Conservation (phyloP, 2,888 invertebrate genomes). For the Lypha dubia region DNA sequence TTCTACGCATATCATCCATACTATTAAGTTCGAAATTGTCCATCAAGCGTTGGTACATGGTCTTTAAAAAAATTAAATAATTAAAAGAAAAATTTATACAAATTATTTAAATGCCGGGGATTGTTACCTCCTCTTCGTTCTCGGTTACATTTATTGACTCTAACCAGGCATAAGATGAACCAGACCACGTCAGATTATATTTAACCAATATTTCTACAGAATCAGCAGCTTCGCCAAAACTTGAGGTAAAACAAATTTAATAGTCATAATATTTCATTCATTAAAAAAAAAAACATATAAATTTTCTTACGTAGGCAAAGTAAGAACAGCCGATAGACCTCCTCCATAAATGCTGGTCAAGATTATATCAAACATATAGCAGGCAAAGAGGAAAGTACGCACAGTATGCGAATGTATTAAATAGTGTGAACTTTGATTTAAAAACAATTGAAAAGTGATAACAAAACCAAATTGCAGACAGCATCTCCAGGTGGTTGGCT, state of each 20-base stretch:
- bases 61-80: background rate
- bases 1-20: conserved; percentile 75
- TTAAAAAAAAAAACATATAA: background rate
- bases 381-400: conserved; percentile 77
- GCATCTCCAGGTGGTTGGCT: conserved; percentile 1
- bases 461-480: conserved; percentile 76
- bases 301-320: conserved; percentile 85
- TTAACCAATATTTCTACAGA: conserved; percentile 86
- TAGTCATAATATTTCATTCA: background rate
- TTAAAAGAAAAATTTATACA: background rate
- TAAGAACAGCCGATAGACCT: conserved; percentile 87
- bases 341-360: conserved; percentile 87
- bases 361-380: conserved; percentile 84
- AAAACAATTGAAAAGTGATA: conserved; percentile 77
- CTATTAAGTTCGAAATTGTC: conserved; percentile 24
- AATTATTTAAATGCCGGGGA: background rate
- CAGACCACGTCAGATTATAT: conserved; percentile 86
- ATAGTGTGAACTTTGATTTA: conserved; percentile 78
- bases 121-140: conserved; percentile 78
- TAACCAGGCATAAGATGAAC: conserved; percentile 87
- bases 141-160: conserved; percentile 85
- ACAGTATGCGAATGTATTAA: conserved; percentile 75
- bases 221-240: conserved; percentile 86
- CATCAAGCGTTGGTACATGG: background rate
- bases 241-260: conserved; percentile 59